phyloP scores from a whole-genome alignment of 2,113 vertebrate genomes.

The Scatophagus argus region DNA sequence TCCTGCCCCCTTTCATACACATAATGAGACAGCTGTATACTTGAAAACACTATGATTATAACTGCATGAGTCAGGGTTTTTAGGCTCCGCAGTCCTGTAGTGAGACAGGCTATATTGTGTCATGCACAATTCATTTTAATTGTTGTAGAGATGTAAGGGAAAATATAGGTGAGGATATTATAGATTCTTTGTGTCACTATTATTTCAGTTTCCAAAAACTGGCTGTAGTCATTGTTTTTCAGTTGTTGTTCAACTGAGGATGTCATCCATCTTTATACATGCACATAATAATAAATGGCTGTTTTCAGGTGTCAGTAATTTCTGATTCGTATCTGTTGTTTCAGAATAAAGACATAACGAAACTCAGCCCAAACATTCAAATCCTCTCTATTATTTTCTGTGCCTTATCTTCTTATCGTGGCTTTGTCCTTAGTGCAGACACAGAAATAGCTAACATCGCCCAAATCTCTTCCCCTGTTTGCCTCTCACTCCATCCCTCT shows the following conservation, averaged over 20 bases:
- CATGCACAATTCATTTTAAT: conserved; percentile 35
- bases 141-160: background rate
- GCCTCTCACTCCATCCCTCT: conserved; percentile 21
- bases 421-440: conserved; percentile 31
- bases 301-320: conserved; percentile 23
- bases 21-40: conserved; percentile 44
- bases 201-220: background rate
- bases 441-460: conserved; percentile 33
- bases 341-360: conserved; percentile 11
- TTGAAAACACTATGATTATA: conserved; percentile 29
- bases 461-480: conserved; percentile 21
- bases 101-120: conserved; percentile 22
- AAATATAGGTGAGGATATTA: conserved; percentile 9
- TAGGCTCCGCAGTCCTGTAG: conserved; percentile 2
- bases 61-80: conserved; percentile 49
- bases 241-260: background rate
- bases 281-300: conserved; percentile 43
- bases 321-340: background rate
- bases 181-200: conserved; percentile 4
- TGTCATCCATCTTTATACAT: conserved; percentile 13
- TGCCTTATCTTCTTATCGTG: conserved; percentile 10
- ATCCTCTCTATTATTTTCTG: background rate
- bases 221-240: conserved; percentile 15
- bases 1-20: conserved; percentile 40
- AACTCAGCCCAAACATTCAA: background rate